Conservation (phyloP, 2,888 invertebrate genomes). For the Apamea sordens region DNA sequence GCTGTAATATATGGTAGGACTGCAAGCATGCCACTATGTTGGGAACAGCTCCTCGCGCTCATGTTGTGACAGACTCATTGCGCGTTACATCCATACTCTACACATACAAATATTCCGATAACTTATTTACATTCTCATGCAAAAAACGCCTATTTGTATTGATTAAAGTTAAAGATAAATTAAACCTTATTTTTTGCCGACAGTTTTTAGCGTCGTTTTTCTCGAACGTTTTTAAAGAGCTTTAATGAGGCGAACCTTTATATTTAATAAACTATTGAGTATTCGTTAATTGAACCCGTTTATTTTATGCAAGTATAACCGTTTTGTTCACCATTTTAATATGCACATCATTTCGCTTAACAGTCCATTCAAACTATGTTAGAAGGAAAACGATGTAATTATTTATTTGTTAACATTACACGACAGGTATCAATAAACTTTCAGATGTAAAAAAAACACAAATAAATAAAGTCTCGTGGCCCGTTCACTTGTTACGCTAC, state of each 20-base stretch:
- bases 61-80: constrained; percentile 35
- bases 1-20: constrained; percentile 43
- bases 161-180: constrained; percentile 54
- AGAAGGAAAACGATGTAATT: not conserved
- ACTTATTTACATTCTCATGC: constrained; percentile 32
- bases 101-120: constrained; percentile 11
- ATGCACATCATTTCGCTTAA: constrained; percentile 22
- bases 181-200: constrained; percentile 58
- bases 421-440: constrained; percentile 17
- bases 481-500: constrained; percentile 30
- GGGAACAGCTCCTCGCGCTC: constrained; percentile 11
- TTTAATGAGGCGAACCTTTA: constrained; percentile 43
- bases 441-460: constrained; percentile 2
- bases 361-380: not conserved
- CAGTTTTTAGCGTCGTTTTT: constrained; percentile 45
- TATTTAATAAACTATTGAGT: constrained; percentile 38
- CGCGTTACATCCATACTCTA: not conserved
- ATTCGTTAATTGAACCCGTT: constrained; percentile 48
- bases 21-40: constrained; percentile 23
- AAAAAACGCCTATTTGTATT: constrained; percentile 53
- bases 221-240: constrained; percentile 25
- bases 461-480: constrained; percentile 12
- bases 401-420: constrained; percentile 19
- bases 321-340: constrained; percentile 34
- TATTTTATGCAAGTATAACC: constrained; percentile 20